Conservation (phyloP, 2,113 vertebrate genomes). For the Machaerirhynchus nigripectus region DNA sequence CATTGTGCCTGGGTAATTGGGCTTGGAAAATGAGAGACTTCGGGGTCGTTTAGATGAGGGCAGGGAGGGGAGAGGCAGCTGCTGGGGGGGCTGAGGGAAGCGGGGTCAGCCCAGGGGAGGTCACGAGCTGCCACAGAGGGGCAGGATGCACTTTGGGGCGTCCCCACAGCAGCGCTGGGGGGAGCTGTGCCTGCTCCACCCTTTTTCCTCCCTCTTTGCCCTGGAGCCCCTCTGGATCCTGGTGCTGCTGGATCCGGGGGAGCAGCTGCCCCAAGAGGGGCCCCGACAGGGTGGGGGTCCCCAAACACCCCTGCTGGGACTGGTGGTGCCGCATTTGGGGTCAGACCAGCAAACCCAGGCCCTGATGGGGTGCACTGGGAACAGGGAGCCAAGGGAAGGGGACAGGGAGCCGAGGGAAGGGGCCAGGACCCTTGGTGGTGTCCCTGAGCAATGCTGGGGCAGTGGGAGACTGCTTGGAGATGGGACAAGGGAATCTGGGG, state of each 20-base stretch:
- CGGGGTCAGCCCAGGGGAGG: background rate
- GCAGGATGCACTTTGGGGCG: background rate
- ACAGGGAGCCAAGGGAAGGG: background rate
- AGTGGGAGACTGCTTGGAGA: accelerated
- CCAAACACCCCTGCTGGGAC: accelerated
- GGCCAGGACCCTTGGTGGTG: background rate
- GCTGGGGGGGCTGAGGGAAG: background rate
- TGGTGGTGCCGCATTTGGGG: background rate
- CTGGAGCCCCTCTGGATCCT: accelerated
- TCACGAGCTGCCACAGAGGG: accelerated
- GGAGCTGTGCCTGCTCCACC: background rate
- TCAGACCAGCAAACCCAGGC: background rate
- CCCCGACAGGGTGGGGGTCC: accelerated
- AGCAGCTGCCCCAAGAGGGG: background rate
- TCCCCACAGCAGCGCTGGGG: background rate
- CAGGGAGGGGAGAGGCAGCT: background rate
- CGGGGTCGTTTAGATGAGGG: background rate
- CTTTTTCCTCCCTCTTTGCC: no score
- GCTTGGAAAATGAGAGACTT: background rate
- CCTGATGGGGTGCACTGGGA: background rate
- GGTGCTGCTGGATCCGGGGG: accelerated
- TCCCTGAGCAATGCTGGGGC: accelerated
- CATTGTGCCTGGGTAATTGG: background rate
- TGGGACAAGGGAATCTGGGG: background rate
- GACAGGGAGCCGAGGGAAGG: background rate